Percentiles rank a stretch among this genome's conserved stretches.
phyloP scores from a whole-genome alignment of 2,113 vertebrate species.

The Hippopotamus amphibius region DNA sequence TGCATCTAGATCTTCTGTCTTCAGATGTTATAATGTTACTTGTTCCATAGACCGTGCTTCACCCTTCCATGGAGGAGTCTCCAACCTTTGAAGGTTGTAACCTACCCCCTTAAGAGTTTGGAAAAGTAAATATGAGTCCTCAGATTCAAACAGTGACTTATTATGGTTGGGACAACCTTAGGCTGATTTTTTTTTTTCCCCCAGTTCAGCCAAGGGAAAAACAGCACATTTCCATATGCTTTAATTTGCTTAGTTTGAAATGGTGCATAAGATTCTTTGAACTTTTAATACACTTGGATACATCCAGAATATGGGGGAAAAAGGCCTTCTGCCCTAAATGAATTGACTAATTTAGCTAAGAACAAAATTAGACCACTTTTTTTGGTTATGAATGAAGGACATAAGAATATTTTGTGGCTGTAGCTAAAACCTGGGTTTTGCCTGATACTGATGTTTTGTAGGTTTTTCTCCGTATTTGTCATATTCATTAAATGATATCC shows the following conservation, averaged over 20 bases:
- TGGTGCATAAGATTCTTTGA: not conserved
- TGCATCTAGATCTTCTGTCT: not conserved
- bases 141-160: constrained; percentile 21
- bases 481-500: not conserved
- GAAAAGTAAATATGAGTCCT: not conserved
- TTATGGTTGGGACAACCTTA: not conserved
- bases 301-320: not conserved
- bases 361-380: not conserved
- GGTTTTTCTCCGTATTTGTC: not conserved
- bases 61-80: not conserved
- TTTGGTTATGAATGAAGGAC: not conserved
- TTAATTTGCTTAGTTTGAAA: constrained; percentile 49
- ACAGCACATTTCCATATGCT: not conserved
- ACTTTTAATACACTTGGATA: not conserved
- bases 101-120: not conserved
- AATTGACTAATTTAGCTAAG: not conserved
- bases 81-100: not conserved
- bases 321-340: not conserved
- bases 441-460: not conserved
- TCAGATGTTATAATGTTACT: not conserved
- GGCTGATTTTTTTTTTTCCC: not conserved
- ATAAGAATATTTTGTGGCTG: not conserved
- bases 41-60: not conserved
- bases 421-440: not conserved
- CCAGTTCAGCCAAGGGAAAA: not conserved